These are phyloP conservation scores for Anser brachyrhynchus DNA, from an alignment of 2,113 vertebrate genomes.

Conservation along the genomic window DNA sequence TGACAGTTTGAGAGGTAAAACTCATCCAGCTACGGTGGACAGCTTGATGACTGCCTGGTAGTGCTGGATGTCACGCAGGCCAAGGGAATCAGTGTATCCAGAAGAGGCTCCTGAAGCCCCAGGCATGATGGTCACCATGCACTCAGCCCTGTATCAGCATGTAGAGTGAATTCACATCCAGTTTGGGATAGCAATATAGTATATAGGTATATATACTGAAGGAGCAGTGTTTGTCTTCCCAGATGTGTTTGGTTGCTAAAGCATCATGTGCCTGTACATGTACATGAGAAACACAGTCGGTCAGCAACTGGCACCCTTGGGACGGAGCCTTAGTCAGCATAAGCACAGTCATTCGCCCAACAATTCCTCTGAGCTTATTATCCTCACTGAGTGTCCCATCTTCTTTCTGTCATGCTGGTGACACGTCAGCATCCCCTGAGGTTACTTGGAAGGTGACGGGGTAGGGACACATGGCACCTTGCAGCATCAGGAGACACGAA, in stretches of 20 bases:
- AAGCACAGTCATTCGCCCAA: background rate
- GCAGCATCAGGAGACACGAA: background rate
- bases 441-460: background rate
- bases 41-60: background rate
- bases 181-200: background rate
- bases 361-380: background rate
- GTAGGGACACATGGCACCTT: background rate
- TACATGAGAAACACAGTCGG: background rate
- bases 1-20: background rate
- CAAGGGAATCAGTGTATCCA: background rate
- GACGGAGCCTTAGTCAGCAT: background rate
- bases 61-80: background rate
- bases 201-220: background rate
- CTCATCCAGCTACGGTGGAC: background rate
- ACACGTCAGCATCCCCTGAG: background rate
- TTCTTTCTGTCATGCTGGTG: background rate
- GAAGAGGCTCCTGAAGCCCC: background rate
- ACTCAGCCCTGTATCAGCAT: background rate
- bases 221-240: background rate
- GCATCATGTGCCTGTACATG: background rate
- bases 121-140: background rate
- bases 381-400: fast-evolving
- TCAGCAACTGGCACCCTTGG: background rate
- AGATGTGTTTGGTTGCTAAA: background rate
- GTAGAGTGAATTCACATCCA: background rate